Conservation (phyloP, 2,113 vertebrate species). For the Dasyprocta punctata region DNA sequence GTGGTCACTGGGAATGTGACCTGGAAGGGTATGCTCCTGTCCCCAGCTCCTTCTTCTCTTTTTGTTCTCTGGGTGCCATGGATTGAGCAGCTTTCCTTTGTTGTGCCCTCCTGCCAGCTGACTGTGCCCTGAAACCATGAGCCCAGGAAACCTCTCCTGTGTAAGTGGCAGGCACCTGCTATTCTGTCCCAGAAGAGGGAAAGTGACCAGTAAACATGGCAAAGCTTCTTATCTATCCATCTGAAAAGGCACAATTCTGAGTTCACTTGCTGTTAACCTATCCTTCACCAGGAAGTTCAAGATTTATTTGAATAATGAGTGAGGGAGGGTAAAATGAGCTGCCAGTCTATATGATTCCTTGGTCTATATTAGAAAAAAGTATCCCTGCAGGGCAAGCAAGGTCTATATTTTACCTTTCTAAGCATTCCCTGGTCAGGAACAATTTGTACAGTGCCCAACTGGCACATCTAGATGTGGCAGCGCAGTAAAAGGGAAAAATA, state of each 20-base stretch:
- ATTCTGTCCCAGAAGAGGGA: not conserved
- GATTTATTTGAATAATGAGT: constrained; percentile 51
- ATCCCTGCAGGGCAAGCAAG: not conserved
- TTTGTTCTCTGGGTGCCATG: not conserved
- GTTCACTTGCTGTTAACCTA: constrained; percentile 29
- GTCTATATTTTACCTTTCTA: not conserved
- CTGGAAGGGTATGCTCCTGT: not conserved
- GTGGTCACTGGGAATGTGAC: not conserved
- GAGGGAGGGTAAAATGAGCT: not conserved
- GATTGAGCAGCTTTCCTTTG: not conserved
- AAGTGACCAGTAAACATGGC: not conserved
- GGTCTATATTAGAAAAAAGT: not conserved
- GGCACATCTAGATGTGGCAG: not conserved
- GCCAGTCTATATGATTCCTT: constrained; percentile 11
- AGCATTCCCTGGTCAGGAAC: not conserved
- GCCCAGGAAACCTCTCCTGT: not conserved
- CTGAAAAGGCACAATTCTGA: not conserved
- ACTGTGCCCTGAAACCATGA: not conserved
- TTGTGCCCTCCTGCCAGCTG: not conserved
- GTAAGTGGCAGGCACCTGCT: not conserved
- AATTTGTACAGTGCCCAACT: not conserved
- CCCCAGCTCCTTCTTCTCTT: not conserved
- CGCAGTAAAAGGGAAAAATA: not conserved
- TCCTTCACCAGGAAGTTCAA: constrained; percentile 14
- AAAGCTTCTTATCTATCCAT: not conserved